phyloP scores from a whole-genome alignment of 1,140 invertebrate species.

The Temnothorax curvispinosus region DNA sequence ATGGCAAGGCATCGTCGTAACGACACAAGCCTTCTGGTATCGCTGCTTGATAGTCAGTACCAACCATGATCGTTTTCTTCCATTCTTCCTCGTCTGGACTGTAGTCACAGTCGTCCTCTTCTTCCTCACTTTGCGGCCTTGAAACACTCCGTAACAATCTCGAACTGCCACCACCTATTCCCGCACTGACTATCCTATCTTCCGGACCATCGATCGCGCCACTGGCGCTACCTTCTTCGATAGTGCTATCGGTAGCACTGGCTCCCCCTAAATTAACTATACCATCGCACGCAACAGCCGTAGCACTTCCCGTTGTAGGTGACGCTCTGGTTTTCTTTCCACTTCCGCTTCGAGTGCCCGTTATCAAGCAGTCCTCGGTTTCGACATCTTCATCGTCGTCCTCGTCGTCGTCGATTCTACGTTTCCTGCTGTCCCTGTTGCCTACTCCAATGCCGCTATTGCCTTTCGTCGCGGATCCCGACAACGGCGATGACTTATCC shows the following conservation, averaged over 20 bases:
- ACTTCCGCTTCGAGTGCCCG: conserved; percentile 45
- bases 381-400: conserved; percentile 75
- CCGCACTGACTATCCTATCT: conserved; percentile 68
- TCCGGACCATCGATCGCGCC: conserved; percentile 71
- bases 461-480: conserved; percentile 69
- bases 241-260: conserved; percentile 12
- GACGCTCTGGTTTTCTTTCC: conserved; percentile 52
- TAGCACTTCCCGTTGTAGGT: conserved; percentile 26
- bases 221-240: conserved; percentile 45
- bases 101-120: conserved; percentile 92
- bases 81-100: conserved; percentile 92
- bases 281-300: conserved; percentile 39
- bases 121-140: conserved; percentile 89
- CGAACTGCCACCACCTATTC: conserved; percentile 78
- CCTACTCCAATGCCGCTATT: conserved; percentile 60
- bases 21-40: conserved; percentile 96
- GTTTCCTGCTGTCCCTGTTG: conserved; percentile 50
- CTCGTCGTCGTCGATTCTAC: conserved; percentile 67
- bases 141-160: conserved; percentile 87
- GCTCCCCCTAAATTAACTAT: conserved; percentile 47
- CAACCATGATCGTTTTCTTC: conserved; percentile 97
- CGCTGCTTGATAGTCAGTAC: conserved; percentile 96
- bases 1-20: conserved; percentile 97
- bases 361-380: conserved; percentile 67
- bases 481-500: conserved; percentile 77